Conservation (phyloP, 2,797 vertebrate genomes). For the Martes flavigula region DNA sequence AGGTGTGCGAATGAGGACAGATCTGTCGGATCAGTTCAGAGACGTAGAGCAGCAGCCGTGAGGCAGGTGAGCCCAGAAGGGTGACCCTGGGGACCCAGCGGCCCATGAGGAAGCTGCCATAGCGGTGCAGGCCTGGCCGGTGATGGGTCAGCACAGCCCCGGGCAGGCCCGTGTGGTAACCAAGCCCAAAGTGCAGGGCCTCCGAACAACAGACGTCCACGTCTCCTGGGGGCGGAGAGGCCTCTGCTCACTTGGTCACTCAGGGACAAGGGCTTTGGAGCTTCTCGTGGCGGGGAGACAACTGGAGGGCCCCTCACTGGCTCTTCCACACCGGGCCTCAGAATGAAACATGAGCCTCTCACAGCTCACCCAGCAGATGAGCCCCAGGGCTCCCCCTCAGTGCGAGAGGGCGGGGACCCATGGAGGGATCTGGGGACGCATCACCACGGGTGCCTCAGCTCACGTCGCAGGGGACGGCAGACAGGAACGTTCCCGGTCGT, state of each 20-base stretch:
- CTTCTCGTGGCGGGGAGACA: background rate
- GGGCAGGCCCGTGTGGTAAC: background rate
- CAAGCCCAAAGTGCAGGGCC: background rate
- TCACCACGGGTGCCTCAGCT: background rate
- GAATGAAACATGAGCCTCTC: background rate
- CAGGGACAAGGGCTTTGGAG: background rate
- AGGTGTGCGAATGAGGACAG: background rate
- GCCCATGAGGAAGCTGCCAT: background rate
- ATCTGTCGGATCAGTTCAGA: background rate
- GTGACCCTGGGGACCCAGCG: no score
- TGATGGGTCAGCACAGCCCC: background rate
- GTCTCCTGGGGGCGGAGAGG: background rate
- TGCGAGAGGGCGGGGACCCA: fast-evolving
- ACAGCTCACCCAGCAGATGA: background rate
- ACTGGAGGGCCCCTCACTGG: no score
- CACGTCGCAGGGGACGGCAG: no score
- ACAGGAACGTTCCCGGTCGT: background rate
- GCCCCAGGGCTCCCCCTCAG: background rate
- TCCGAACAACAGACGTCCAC: background rate
- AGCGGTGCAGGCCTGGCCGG: no score
- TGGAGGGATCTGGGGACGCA: background rate
- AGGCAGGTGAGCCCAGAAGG: background rate
- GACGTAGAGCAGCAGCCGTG: background rate
- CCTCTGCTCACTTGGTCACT: background rate
- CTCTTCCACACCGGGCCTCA: background rate